These are phyloP conservation scores for Polia nebulosa DNA, from an alignment of 2,888 invertebrate species.

Conservation along the genomic window DNA sequence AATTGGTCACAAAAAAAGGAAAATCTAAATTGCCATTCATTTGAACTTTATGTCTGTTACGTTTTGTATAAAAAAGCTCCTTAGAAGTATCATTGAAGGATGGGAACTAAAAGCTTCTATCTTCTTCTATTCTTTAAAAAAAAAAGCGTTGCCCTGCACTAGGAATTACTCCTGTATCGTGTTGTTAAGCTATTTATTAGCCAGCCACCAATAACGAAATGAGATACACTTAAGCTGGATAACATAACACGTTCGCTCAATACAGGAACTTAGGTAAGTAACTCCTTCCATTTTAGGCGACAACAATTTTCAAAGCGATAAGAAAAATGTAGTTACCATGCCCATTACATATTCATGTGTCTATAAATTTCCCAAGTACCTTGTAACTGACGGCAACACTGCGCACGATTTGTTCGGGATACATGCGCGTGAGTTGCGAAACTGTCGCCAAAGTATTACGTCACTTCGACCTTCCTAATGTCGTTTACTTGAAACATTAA, in stretches of 20 bases:
- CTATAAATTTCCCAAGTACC: conserved; percentile 46
- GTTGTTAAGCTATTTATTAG: too few species aligned
- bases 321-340: conserved; percentile 23
- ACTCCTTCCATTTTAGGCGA: conserved; percentile 8
- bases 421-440: conserved; percentile 59
- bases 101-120: neutral
- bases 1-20: too few species aligned
- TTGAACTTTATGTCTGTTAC: neutral
- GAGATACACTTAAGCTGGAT: neutral
- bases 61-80: neutral
- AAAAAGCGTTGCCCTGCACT: too few species aligned
- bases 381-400: conserved; percentile 18
- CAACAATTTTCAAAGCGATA: conserved; percentile 11
- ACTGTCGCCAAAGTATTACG: conserved; percentile 55
- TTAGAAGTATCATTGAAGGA: neutral
- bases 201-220: neutral
- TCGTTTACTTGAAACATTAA: conserved; percentile 61
- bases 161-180: too few species aligned
- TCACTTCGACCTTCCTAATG: conserved; percentile 57
- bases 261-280: neutral
- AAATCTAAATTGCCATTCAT: neutral
- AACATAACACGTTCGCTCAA: neutral
- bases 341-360: conserved; percentile 39
- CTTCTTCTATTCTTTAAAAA: too few species aligned
- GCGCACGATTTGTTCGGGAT: conserved; percentile 49